Evolutionary conservation across 2,888 invertebrate species (phyloP), one percentile per base, ranked within the genome.

Genomic region (Imbricaverruca yamaguchii): DNA sequence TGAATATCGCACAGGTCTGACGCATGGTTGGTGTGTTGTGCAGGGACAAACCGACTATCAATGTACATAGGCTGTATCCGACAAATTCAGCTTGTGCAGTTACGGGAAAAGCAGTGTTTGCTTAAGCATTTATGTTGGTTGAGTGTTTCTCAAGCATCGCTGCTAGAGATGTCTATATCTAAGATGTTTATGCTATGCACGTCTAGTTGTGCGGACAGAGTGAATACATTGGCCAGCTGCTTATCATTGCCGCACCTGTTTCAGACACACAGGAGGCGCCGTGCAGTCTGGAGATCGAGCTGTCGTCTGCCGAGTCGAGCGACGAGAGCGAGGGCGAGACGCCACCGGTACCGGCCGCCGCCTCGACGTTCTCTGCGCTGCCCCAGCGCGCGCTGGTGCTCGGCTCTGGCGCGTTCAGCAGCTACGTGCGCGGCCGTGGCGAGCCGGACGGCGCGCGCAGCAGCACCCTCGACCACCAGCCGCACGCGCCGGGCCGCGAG

Each of bases 261-360:
- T 61, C 87, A 96, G 96, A 97, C 86, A 96, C 96, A 0, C 96
- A 96, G 90, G 96, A 96, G 89, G 96, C 95, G 0, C 95, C 96
- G 0, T 92, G 94, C 85, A 94, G 93, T 85, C 89, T 97, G 18
- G 93, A 94, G 81, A 88, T 96, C 80, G 96, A 95, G 86, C 94
- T 94, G 81, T 92, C 92, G 85, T 93, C 93, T 0, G 91, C 92
- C 86, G 92, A 92, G 86, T 83, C 83, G 15, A 79, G 83, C 6
- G 82, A 81, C 23, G 82, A 82, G 53, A 80, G 82, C 7, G 92
- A 92, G n/a, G 91, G 91, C 82, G 85, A 86, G 63, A 1, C 63
- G 15, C 9, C 63, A 13, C 63, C 63, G 63, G 18, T 8, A 13
- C 65, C 65, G 65, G 23, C 23, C 23, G n/a, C 65, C 65, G 18